Base-by-base conservation (phyloP, 2,113 vertebrate species). In the Gasterosteus aculeatus region DNA sequence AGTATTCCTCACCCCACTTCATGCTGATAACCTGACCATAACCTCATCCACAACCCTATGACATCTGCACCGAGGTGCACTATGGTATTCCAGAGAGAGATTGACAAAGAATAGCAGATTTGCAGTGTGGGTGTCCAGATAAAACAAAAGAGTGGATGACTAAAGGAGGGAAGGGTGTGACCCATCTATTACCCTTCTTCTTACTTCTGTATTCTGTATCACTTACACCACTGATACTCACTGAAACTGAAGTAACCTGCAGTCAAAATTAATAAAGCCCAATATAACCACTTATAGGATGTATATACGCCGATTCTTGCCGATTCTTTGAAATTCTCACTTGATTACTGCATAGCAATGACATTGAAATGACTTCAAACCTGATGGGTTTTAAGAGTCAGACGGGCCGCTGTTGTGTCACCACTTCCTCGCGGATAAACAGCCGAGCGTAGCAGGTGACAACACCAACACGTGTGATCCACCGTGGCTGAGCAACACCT, bases 1-100 rank as follows among this genome's bases (percentile, higher is more conserved):
- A 90, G 77, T 85, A 91, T 88, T 87, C 87, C 86, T 86, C 63
- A 64, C 78, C 90, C 87, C 61, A 78, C 78, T 83, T 56, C 33
- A 35, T 62, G 68, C 67, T 87, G 90, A 92, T 87, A 72, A 83
- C 62, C 63, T 22, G 71, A 83, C 78, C 84, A 58, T 87, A 85
- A 90, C 81, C 81, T 93, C 88, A 88, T 90, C 85, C 75, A 64
- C 77, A 83, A 79, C 73, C 72, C 57, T 66, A 72, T 70, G 62
- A 83, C 71, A 73, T 84, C 51, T 54, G 60, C 75, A 72, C 73
- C 56, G 65, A 9, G 15, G 61, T 42, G 78, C 44, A 63, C 64
- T 59, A 57, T 77, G 72, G 82, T 83, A 72, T 80, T 39, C 75
- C 62, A 46, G 44, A 46, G 15, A 47, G 46, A 11, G 22, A 68